Base-by-base conservation (phyloP, 2,888 invertebrate genomes). In the Brachyopa scutellaris region DNA sequence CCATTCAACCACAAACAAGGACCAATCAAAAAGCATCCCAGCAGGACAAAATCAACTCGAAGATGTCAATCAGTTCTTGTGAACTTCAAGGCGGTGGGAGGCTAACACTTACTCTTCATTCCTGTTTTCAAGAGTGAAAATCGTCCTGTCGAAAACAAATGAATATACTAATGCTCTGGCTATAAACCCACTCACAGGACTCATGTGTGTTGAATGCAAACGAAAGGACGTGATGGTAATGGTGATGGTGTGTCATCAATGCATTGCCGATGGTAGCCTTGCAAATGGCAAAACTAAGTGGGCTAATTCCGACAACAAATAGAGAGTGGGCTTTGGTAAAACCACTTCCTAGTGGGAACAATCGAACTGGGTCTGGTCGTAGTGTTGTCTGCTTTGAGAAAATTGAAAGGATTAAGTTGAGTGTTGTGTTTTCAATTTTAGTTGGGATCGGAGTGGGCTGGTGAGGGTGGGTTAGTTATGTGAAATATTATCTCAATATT, bases 211-310 rank as follows among this genome's bases (percentile, higher is more conserved):
- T 23, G 51, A 66, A 64, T 73, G 77, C 77, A 69, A 61, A 21
- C 51, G 23, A 66, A 51, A 49, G 53, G 15, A 53, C 66, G 31
- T 42, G 3, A 45, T 19, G 3, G 4, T n/a, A n/a, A n/a, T 31
- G 38, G 31, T 57, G 38, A 66, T 73, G 64, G n/a, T n/a, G n/a
- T n/a, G n/a, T n/a, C n/a, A n/a, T 42, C 70, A 72, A 42, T 72
- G 31, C n/a, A n/a, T n/a, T n/a, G n/a, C n/a, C 53, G 42, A 53
- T 70, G 64, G 51, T 66, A 13, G 31, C 29, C 73, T 61, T 67
- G 78, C 66, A 73, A 79, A 79, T 79, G 73, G 59, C 47, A 73
- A 59, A 47, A 67, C 61, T 67, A 79, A 73, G 67, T 79, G 79
- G 45, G 59, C 73, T 79, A 67, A 79, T 73, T 79, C 55, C 4